Evolutionary conservation across 2,113 vertebrate genomes (phyloP).

Genomic region (Stercorarius parasiticus): DNA sequence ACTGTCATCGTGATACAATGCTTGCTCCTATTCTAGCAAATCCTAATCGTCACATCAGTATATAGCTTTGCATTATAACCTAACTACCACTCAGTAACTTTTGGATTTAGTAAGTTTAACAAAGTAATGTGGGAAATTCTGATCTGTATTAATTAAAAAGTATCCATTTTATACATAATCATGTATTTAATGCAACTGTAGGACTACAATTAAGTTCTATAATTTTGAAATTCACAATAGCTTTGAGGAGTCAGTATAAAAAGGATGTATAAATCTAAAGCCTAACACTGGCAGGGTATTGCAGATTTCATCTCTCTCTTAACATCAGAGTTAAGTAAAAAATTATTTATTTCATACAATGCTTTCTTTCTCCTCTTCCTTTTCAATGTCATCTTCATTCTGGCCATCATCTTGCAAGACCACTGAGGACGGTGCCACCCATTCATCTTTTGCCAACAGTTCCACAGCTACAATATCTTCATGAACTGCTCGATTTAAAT

Average conservation of each 20-base stretch:
- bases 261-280: background rate
- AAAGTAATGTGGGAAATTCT: background rate
- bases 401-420: slow-evolving; percentile 91
- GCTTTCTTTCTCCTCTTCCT: slow-evolving; percentile 81
- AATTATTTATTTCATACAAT: slow-evolving; percentile 59
- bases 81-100: background rate
- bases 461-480: slow-evolving; percentile 94
- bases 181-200: background rate
- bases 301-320: background rate
- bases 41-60: background rate
- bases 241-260: background rate
- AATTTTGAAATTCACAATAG: background rate
- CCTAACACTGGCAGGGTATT: background rate
- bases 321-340: background rate
- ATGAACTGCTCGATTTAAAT: slow-evolving; percentile 91
- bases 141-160: background rate
- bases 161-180: background rate
- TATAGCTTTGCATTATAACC: background rate
- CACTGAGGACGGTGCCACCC: slow-evolving; percentile 89
- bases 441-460: slow-evolving; percentile 81
- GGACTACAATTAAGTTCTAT: background rate
- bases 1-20: background rate
- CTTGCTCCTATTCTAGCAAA: background rate
- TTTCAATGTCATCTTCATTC: slow-evolving; percentile 81
- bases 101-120: background rate